These are phyloP conservation scores for Patella caerulea DNA, from an alignment of 2,888 invertebrate species.

Conservation along the genomic window DNA sequence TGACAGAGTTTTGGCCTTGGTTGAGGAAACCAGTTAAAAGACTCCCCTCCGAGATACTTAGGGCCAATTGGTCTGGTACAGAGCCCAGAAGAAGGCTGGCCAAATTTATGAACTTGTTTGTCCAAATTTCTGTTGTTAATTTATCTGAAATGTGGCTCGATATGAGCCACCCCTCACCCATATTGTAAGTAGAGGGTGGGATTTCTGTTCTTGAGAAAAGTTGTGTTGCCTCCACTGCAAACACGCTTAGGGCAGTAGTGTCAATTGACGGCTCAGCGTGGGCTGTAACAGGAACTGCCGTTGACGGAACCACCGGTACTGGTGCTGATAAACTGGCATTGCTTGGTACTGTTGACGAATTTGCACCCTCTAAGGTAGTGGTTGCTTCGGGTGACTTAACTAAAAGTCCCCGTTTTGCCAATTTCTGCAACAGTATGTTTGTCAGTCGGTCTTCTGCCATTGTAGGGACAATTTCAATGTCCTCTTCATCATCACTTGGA, in stretches of 20 bases:
- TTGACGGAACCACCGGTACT: background rate
- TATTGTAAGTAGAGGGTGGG: background rate
- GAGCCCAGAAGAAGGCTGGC: background rate
- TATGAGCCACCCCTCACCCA: background rate
- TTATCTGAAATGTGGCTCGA: background rate
- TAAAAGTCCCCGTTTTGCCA: background rate
- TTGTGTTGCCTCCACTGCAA: background rate
- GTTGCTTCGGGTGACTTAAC: background rate
- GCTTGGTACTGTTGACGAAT: background rate
- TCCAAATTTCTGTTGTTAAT: background rate
- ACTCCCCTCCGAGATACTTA: background rate
- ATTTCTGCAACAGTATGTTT: background rate
- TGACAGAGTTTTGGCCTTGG: background rate
- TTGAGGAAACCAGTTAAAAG: background rate
- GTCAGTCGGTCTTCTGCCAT: background rate
- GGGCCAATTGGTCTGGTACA: background rate
- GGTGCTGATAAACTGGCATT: background rate
- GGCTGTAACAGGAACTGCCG: background rate
- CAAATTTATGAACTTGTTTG: background rate
- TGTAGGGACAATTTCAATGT: background rate
- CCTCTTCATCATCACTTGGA: background rate
- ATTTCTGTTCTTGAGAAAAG: background rate
- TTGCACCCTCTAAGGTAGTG: background rate
- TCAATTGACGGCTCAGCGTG: background rate
- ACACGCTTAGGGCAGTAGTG: background rate